These are phyloP conservation scores for Carcinoscorpius rotundicauda DNA, from an alignment of 1,140 invertebrate species.

Conservation along the genomic window DNA sequence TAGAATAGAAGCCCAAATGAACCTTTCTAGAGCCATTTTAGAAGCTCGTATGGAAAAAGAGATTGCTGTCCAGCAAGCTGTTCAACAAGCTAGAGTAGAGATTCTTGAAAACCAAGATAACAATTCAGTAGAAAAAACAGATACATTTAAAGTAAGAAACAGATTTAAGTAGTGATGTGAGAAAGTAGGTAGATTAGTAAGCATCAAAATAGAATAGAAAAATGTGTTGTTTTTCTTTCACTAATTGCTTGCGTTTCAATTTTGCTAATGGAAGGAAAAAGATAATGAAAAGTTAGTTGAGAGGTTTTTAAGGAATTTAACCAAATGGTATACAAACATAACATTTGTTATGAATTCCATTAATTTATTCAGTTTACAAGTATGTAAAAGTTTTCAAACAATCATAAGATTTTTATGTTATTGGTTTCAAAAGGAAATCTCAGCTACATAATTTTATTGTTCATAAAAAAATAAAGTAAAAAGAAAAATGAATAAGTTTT, in stretches of 20 bases:
- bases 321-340: no score
- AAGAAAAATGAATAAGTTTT: no score
- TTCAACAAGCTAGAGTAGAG: conserved; percentile 29
- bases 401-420: no score
- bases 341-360: no score
- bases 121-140: conserved; percentile 4
- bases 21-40: conserved; percentile 30
- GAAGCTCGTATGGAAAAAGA: conserved; percentile 33
- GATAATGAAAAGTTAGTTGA: no score
- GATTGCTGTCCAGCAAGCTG: conserved; percentile 31
- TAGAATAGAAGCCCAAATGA: conserved; percentile 32
- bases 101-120: conserved; percentile 18
- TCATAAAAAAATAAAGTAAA: no score
- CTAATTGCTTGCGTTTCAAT: background rate
- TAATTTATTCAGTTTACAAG: no score
- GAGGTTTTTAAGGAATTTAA: no score
- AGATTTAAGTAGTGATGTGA: background rate
- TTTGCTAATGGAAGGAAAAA: conserved; percentile 4
- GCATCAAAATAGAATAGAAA: background rate
- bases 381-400: no score
- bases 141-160: conserved; percentile 8
- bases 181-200: no score
- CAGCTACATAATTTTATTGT: no score
- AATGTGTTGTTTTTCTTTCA: background rate
- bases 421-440: no score